Percentiles rank a stretch among this genome's conserved stretches.
Conservation (phyloP, 2,797 vertebrate species). For the Sebastes glaucus region DNA sequence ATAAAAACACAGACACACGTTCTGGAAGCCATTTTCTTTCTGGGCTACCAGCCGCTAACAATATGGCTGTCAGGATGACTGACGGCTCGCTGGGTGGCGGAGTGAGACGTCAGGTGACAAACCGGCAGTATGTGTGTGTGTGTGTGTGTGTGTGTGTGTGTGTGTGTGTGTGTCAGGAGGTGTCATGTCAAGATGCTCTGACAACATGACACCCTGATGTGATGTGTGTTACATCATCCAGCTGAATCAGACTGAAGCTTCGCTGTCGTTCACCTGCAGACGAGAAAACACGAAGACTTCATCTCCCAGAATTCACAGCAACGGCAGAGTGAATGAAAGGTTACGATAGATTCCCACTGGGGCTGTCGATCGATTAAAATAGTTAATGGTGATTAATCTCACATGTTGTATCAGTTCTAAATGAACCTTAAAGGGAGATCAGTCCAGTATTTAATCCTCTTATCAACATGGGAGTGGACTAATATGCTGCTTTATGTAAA, state of each 20-base stretch:
- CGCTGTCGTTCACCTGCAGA: not conserved
- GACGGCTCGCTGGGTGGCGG: slow-evolving; percentile 43
- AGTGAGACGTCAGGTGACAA: slow-evolving; percentile 54
- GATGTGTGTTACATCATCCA: not conserved
- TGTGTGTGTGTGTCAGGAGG: slow-evolving; percentile 15
- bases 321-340: not conserved
- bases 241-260: not conserved
- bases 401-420: no score
- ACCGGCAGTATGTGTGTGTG: slow-evolving; percentile 13
- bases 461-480: no score
- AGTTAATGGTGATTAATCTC: no score
- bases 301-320: slow-evolving; percentile 6
- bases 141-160: slow-evolving; percentile 18
- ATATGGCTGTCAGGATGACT: slow-evolving; percentile 56
- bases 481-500: no score
- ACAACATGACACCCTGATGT: slow-evolving; percentile 31
- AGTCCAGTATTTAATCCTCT: no score
- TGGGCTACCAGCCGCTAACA: slow-evolving; percentile 5
- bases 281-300: not conserved
- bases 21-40: slow-evolving; percentile 31
- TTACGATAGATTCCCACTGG: not conserved
- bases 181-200: slow-evolving; percentile 34
- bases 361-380: no score
- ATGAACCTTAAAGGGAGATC: no score
- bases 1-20: not conserved